Evolutionary conservation across 30 jellyfish, hydroid and myxozoan species (phyloP), one percentile per base, ranked within the genome.

Genomic region (Aurelia sp.): DNA sequence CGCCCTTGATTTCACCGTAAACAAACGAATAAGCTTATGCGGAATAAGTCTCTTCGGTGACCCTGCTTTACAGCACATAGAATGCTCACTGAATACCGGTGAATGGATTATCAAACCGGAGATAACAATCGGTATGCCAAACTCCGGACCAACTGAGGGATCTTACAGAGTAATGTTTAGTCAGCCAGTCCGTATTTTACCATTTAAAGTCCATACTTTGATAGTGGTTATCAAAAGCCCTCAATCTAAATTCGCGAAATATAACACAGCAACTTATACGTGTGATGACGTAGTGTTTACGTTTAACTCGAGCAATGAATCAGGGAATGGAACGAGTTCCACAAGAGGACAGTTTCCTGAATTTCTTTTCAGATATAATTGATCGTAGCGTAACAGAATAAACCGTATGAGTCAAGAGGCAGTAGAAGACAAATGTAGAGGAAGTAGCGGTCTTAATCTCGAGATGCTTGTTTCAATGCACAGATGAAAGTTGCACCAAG

Each of bases 301-400:
- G 9, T 82, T 82, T 20, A 82, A 82, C 20, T 82, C 91, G 6
- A 82, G 91, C 62, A 82, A 82, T 31, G 91, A 82, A 71, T 82
- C 91, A 40, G 91, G 91, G 18, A 82, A 82, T 71, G 91, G 91
- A 57, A 82, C 91, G 6, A 82, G 91, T 31, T 82, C 91, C 0
- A 82, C 91, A 3, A 71, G 91, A 30, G 91, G 91, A 60, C 91
- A 82, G 79, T 82, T 82, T 57, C 91, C 91, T n/a, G 91, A 82
- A 22, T 82, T 82, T 55, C 81, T 82, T 41, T 82, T 76, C 50
- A 59, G 86, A n/a, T 12, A 57, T 3, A 76, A 76, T 63, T 74
- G 44, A 53, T 47, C 8, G 41, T 4, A 21, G 19, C 55, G 13
- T 44, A 44, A 44, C 55, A 10, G 15, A 44, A 44, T 5, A 44